Evolutionary conservation across 2,888 invertebrate genomes (phyloP).

Genomic region (Odontomyia ornata): DNA sequence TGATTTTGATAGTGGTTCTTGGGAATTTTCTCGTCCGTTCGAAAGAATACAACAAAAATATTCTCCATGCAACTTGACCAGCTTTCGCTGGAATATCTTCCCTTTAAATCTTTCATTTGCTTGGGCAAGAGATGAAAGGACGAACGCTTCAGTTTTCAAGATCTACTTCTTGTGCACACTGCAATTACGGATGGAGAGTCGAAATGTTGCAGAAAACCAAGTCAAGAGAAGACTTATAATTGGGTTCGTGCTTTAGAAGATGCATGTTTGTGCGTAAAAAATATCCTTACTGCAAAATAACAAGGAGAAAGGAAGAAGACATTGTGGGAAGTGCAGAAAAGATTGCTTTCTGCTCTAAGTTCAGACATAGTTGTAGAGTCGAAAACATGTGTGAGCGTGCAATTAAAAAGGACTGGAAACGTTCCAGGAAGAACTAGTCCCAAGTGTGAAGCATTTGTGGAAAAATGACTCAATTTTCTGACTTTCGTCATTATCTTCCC

Average conservation of each 20-base stretch:
- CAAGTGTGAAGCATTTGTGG: no score
- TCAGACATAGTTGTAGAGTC: no score
- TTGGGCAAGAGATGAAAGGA: not conserved
- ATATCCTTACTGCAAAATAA: not conserved
- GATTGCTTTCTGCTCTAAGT: no score
- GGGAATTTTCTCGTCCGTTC: not conserved
- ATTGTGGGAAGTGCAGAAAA: no score
- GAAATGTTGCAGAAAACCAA: slow-evolving; percentile 39
- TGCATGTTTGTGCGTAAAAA: slow-evolving; percentile 32
- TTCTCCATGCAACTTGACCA: slow-evolving; percentile 25
- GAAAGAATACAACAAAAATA: not conserved
- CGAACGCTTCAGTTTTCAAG: slow-evolving; percentile 13
- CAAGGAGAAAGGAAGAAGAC: not conserved
- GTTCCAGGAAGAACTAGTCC: no score
- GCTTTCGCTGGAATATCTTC: slow-evolving; percentile 12
- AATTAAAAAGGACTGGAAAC: no score
- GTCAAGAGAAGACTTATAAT: slow-evolving; percentile 40
- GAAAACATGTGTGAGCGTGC: no score
- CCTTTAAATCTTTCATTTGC: slow-evolving; percentile 26
- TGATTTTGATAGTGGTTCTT: slow-evolving; percentile 7
- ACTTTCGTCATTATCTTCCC: no score
- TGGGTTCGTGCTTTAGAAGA: slow-evolving; percentile 31
- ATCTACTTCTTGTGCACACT: slow-evolving; percentile 24
- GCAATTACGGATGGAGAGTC: slow-evolving; percentile 27
- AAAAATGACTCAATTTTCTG: no score